Evolutionary conservation across 1,140 invertebrate genomes (phyloP).

Genomic region (Babylonia areolata): DNA sequence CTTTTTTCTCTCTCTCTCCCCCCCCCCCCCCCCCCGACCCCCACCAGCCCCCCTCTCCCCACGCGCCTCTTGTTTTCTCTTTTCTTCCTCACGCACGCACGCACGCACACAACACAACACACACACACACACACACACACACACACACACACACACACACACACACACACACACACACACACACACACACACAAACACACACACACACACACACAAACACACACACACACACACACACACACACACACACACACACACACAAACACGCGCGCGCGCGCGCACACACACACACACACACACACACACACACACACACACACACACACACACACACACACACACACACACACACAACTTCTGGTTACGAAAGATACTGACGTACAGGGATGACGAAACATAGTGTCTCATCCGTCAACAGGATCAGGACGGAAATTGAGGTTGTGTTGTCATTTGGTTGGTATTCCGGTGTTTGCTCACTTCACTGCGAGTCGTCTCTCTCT

Average conservation of each 20-base stretch:
- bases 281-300: background rate
- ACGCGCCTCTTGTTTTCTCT: too few species aligned
- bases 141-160: background rate
- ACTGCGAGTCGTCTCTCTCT: too few species aligned
- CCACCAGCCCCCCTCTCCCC: too few species aligned
- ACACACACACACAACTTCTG: background rate
- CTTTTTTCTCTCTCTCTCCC: too few species aligned
- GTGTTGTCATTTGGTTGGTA: too few species aligned
- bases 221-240: slow-evolving; percentile 11
- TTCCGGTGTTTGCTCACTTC: too few species aligned
- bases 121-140: background rate
- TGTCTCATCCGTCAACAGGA: too few species aligned
- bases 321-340: background rate
- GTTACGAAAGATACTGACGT: too few species aligned
- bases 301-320: background rate
- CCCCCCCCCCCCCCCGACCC: too few species aligned
- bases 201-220: slow-evolving; percentile 3
- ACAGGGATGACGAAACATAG: too few species aligned
- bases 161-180: background rate
- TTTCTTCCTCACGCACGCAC: background rate
- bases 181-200: background rate
- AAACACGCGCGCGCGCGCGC: background rate
- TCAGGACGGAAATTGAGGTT: too few species aligned
- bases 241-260: slow-evolving; percentile 6
- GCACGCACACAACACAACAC: background rate